Conservation (phyloP, 2,113 vertebrate genomes). For the Prochilodus magdalenae region DNA sequence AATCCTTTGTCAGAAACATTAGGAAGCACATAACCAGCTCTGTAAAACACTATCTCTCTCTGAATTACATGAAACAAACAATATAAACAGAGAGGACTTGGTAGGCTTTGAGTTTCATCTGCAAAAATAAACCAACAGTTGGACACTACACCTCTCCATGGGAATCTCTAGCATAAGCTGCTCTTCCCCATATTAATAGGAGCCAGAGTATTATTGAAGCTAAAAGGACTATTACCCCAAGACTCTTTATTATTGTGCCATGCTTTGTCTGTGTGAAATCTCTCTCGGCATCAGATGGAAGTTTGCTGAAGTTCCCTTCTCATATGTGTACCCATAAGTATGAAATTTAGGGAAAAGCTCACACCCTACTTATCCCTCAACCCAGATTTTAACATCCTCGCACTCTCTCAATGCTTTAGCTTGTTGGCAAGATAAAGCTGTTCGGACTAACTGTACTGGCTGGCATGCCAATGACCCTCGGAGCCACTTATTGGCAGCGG, state of each 20-base stretch:
- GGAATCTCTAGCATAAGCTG: constrained; percentile 11
- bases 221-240: background rate
- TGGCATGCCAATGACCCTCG: constrained; percentile 46
- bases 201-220: background rate
- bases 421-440: constrained; percentile 28
- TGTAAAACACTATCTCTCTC: background rate
- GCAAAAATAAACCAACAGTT: constrained; percentile 15
- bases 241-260: background rate
- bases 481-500: constrained; percentile 40
- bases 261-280: background rate
- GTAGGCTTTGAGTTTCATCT: background rate
- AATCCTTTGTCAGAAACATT: constrained; percentile 30
- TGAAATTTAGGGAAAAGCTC: constrained; percentile 3
- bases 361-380: constrained; percentile 1
- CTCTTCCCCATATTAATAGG: background rate
- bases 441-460: constrained; percentile 26
- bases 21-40: background rate
- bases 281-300: background rate
- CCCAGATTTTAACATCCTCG: constrained; percentile 24
- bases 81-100: constrained; percentile 1
- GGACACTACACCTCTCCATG: background rate
- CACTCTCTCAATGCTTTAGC: constrained; percentile 25
- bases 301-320: constrained; percentile 10
- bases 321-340: background rate
- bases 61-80: background rate